phyloP scores from a whole-genome alignment of 2,113 vertebrate genomes.

The Rostratula benghalensis region DNA sequence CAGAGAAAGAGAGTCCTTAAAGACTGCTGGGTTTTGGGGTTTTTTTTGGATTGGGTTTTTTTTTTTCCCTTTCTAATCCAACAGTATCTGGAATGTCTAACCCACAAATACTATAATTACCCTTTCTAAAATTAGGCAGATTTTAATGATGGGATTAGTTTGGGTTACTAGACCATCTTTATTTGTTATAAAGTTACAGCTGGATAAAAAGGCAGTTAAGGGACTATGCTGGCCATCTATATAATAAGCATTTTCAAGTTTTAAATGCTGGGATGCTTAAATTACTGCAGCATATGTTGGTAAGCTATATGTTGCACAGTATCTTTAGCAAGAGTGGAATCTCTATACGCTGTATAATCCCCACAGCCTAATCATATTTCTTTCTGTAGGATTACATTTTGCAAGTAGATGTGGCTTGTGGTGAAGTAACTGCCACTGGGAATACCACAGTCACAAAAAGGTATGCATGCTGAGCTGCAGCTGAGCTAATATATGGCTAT shows the following conservation, averaged over 20 bases:
- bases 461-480: slow-evolving; percentile 28
- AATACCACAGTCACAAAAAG: slow-evolving; percentile 17
- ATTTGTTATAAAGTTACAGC: background rate
- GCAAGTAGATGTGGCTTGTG: slow-evolving; percentile 20
- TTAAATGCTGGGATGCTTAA: background rate
- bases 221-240: background rate
- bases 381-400: background rate
- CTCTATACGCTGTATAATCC: background rate
- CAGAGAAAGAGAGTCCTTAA: background rate
- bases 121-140: background rate
- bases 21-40: accelerated
- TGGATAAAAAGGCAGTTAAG: background rate
- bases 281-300: background rate
- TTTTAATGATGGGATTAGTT: background rate
- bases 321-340: background rate
- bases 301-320: background rate
- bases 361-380: background rate
- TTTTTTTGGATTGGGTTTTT: too few species aligned
- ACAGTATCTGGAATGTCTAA: background rate
- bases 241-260: background rate
- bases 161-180: background rate
- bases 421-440: background rate
- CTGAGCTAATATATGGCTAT: slow-evolving; percentile 44
- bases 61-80: background rate
- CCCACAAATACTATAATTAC: background rate